A percentile compares a stretch with the other conserved stretches of the same genome.
phyloP scores from a whole-genome alignment of 92 coral and sea anemone species.

The Actinernus sp. region DNA sequence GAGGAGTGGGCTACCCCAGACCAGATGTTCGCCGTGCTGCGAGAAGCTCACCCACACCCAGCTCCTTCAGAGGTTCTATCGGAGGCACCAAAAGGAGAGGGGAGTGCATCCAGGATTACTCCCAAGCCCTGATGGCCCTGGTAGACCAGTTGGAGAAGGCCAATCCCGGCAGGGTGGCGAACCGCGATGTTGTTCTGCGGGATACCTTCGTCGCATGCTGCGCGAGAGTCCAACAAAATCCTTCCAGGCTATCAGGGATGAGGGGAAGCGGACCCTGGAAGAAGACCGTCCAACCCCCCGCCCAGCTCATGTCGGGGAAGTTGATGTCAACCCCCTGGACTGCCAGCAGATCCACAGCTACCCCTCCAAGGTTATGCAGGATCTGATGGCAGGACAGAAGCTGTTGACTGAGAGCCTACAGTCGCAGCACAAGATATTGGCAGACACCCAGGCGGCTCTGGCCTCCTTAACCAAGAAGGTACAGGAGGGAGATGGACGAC shows the following conservation, averaged over 20 bases:
- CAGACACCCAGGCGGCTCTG: conserved; percentile 1
- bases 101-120: conserved; percentile 31
- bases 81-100: conserved; percentile 28
- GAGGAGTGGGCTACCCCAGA: conserved; percentile 11
- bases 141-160: not conserved
- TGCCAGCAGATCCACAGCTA: not conserved
- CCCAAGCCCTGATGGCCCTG: conserved; percentile 26
- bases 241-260: conserved; percentile 11
- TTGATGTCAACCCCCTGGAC: too few species aligned
- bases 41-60: conserved; percentile 41
- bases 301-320: not conserved
- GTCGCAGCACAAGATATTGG: not conserved
- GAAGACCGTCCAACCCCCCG: not conserved
- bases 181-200: conserved; percentile 7
- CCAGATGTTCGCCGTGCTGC: conserved; percentile 14
- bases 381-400: conserved; percentile 32
- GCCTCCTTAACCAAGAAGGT: not conserved
- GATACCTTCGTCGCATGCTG: conserved; percentile 8
- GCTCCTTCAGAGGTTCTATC: conserved; percentile 26
- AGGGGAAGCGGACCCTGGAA: conserved; percentile 22
- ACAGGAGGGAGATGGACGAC: not conserved
- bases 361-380: conserved; percentile 8
- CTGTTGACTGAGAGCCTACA: conserved; percentile 10
- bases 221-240: conserved; percentile 1
- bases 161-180: not conserved